Evolutionary conservation across 2,888 invertebrate species (phyloP), one percentile per base, ranked within the genome.

Genomic region (Chamaedrilus cognettii): DNA sequence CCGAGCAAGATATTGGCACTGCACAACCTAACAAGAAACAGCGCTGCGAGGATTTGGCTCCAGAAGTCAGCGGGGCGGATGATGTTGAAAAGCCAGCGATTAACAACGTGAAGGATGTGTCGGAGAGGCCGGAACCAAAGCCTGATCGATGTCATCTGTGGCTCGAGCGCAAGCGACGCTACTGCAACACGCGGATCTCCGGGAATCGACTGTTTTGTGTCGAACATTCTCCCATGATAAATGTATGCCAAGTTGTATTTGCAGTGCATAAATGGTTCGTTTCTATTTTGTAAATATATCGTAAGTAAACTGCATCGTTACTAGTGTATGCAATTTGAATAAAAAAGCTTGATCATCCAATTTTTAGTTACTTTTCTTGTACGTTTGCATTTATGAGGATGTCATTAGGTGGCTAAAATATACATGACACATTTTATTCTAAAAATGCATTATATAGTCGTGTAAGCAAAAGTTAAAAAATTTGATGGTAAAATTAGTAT

Each of bases 81-180:
- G 42, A 42, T 42, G 42, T 7, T 42, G 42, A 11, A 19, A 42
- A 42, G 7, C 11, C 7, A 11, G 42, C 42, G 19, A 19, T 42
- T 42, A 42, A 7, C 42, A 42, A 42, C 19, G 19, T 42, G 7
- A 42, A 11, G 42, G 42, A 42, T 42, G 19, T 11, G 19, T 42
- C 42, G 19, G 42, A 42, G 7, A 42, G 60, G 35, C 33, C 42
- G 23, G 7, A 30, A 26, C 35, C 60, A 33, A 34, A 34, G 5
- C 42, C 42, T 15, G 60, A 60, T 23, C 31, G 60, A 42, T 60
- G 60, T 60, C 60, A 60, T 35, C 42, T 60, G 23, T 60, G 60
- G 60, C n/a, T 60, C 28, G 35, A 60, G 30, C 34, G 28, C 23
- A 60, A 60, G 19, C 23, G 23, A 35, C n/a, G 60, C 34, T 60